Conservation (phyloP, 2,797 vertebrate genomes). For the Monodelphis domestica region DNA sequence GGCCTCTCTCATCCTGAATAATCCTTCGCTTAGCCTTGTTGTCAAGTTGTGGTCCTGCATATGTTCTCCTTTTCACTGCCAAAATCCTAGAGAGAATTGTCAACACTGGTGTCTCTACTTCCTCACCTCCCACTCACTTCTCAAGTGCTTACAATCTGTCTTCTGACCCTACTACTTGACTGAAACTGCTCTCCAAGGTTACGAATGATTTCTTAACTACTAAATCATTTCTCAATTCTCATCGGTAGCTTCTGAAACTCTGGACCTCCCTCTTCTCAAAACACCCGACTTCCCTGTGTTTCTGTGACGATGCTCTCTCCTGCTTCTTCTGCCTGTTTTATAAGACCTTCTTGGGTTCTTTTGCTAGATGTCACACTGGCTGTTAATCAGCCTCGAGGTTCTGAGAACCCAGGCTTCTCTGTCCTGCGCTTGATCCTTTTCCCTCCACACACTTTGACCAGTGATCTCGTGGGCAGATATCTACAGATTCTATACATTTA, state of each 20-base stretch:
- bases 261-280: not conserved
- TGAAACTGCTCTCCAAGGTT: not conserved
- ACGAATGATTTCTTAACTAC: not conserved
- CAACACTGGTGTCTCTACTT: not conserved
- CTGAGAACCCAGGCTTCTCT: not conserved
- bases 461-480: not conserved
- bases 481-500: not conserved
- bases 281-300: not conserved
- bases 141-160: not conserved
- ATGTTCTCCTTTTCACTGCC: not conserved
- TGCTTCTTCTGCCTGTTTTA: not conserved
- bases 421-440: not conserved
- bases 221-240: not conserved
- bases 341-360: not conserved
- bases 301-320: not conserved
- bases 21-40: not conserved
- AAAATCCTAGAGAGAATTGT: not conserved
- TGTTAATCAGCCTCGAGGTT: not conserved
- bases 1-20: not conserved
- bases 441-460: not conserved
- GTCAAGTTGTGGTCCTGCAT: not conserved
- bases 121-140: not conserved
- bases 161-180: not conserved
- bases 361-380: not conserved
- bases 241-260: not conserved